Conservation (phyloP, 2,797 vertebrate genomes). For the Aldrovandia affinis region DNA sequence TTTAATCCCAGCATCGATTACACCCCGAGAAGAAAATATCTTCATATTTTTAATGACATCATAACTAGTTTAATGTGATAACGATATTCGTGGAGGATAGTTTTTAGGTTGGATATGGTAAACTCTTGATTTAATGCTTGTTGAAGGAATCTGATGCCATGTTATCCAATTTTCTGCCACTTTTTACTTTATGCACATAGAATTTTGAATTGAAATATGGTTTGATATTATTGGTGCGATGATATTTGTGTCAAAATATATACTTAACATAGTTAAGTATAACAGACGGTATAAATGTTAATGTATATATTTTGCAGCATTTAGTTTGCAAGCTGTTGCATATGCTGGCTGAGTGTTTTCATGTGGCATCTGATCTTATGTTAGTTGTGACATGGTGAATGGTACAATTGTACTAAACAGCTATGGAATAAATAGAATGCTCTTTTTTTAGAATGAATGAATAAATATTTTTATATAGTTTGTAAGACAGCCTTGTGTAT, state of each 20-base stretch:
- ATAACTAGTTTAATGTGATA: too few relatives aligned
- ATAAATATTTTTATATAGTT: background rate
- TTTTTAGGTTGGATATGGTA: background rate
- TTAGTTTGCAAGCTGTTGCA: background rate
- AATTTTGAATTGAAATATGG: background rate
- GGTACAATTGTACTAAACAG: background rate
- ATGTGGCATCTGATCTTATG: background rate
- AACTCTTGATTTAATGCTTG: background rate
- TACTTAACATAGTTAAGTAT: background rate
- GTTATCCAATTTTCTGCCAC: background rate
- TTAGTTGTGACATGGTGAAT: background rate
- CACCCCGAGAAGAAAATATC: too few relatives aligned
- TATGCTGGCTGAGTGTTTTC: background rate
- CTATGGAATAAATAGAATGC: conserved; percentile 11
- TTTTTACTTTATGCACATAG: background rate
- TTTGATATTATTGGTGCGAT: background rate
- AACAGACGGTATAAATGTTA: background rate
- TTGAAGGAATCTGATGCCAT: background rate
- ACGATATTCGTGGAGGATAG: too few relatives aligned
- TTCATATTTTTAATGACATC: too few relatives aligned
- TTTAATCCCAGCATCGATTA: background rate
- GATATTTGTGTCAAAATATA: background rate
- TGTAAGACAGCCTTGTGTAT: background rate
- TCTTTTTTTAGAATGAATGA: conserved; percentile 1
- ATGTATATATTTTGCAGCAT: background rate